These are phyloP conservation scores for Myripristis jacobus DNA, from an alignment of 2,797 vertebrate genomes.

Conservation along the genomic window DNA sequence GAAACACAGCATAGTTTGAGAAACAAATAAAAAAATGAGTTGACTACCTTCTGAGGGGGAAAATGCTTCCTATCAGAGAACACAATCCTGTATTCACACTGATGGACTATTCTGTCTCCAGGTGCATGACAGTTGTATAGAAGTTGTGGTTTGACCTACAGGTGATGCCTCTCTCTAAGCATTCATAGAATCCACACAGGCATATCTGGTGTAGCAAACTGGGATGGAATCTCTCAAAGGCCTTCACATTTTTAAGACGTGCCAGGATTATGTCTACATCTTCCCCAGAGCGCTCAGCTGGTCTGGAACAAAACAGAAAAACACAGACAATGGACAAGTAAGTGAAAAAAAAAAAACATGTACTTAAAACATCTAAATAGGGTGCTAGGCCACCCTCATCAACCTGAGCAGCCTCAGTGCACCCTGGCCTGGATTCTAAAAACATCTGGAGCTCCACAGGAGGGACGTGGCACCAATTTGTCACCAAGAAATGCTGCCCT, in stretches of 20 bases:
- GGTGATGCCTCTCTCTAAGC: constrained; percentile 95
- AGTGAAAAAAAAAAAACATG: constrained; percentile 7
- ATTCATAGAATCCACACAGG: constrained; percentile 94
- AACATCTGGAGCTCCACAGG: constrained; percentile 15
- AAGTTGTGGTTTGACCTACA: constrained; percentile 81
- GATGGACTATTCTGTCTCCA: neutral
- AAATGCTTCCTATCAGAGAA: neutral
- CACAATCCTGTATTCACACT: neutral
- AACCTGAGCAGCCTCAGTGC: constrained; percentile 7
- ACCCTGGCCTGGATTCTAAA: constrained; percentile 29
- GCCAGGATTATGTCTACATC: constrained; percentile 97
- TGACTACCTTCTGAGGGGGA: neutral
- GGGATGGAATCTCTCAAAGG: constrained; percentile 94
- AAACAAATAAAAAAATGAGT: neutral
- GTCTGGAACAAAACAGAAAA: constrained; percentile 78
- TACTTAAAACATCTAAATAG: neutral
- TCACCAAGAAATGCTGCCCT: constrained; percentile 18
- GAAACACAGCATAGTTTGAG: constrained; percentile 13
- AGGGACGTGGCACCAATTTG: constrained; percentile 13
- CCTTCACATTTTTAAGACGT: constrained; percentile 92
- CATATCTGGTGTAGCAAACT: constrained; percentile 95
- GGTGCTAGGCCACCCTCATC: constrained; percentile 2
- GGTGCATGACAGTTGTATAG: neutral
- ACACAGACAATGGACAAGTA: neutral
- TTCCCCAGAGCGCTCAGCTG: constrained; percentile 93